phyloP scores from a whole-genome alignment of 2,113 vertebrate species.

The Raja brachyura region DNA sequence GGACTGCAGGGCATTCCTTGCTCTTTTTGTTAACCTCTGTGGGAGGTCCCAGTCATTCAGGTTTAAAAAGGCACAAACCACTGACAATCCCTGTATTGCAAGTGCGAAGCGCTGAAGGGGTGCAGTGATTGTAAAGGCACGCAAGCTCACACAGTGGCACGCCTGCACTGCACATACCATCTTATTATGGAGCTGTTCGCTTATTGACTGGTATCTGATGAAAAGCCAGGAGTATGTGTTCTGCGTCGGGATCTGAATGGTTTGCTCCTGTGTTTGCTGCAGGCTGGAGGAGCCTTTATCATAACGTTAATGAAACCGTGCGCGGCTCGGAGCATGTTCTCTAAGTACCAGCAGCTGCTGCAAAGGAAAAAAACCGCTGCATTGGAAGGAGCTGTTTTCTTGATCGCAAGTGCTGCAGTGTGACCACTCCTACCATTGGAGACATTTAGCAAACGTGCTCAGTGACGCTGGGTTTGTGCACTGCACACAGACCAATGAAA shows the following conservation, averaged over 20 bases:
- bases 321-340: constrained; percentile 24
- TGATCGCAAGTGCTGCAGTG: constrained; percentile 58
- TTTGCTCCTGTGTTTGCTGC: background rate
- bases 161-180: background rate
- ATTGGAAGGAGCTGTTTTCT: constrained; percentile 65
- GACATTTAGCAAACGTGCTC: constrained; percentile 42
- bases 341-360: background rate
- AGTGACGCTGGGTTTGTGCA: constrained; percentile 47
- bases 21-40: constrained; percentile 29
- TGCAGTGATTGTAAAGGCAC: background rate
- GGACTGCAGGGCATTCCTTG: constrained; percentile 30
- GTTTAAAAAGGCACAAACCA: background rate
- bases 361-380: constrained; percentile 52
- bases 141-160: background rate
- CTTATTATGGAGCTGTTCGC: background rate
- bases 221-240: constrained; percentile 11
- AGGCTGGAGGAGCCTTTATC: background rate
- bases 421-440: constrained; percentile 58
- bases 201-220: constrained; percentile 28
- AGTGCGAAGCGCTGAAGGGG: constrained; percentile 18
- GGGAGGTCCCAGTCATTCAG: constrained; percentile 28
- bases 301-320: constrained; percentile 21
- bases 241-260: background rate
- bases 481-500: constrained; percentile 42
- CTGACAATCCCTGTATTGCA: constrained; percentile 16